Evolutionary conservation across 2,113 vertebrate genomes (phyloP).

Genomic region (Podarcis cretensis): DNA sequence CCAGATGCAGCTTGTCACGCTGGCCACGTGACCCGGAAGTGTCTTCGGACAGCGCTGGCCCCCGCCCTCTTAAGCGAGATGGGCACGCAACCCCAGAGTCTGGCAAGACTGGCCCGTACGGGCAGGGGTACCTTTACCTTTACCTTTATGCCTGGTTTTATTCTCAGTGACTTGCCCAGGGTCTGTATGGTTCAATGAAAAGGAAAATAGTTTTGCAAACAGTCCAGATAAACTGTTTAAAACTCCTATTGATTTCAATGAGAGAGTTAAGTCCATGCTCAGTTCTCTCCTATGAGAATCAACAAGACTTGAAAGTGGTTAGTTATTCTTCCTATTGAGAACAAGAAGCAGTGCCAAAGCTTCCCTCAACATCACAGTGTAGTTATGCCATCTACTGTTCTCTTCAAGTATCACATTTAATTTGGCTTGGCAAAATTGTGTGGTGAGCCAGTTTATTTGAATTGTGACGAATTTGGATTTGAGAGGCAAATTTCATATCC

Average conservation of each 20-base stretch:
- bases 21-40: too few relatives aligned
- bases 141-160: too few relatives aligned
- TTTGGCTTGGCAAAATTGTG: not conserved
- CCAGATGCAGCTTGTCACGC: too few relatives aligned
- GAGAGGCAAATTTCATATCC: not conserved
- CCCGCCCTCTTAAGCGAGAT: too few relatives aligned
- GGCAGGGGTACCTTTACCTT: too few relatives aligned
- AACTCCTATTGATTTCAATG: not conserved
- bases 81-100: too few relatives aligned
- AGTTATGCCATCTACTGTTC: constrained; percentile 60
- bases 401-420: constrained; percentile 52
- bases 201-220: too few relatives aligned
- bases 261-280: not conserved
- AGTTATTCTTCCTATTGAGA: not conserved
- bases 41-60: too few relatives aligned
- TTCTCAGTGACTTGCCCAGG: too few relatives aligned
- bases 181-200: too few relatives aligned
- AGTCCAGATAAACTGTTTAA: too few relatives aligned
- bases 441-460: constrained; percentile 1
- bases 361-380: constrained; percentile 25
- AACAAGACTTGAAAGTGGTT: not conserved
- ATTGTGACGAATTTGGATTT: not conserved
- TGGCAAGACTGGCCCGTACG: too few relatives aligned
- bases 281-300: not conserved
- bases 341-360: not conserved